Evolutionary conservation across 2,888 invertebrate species (phyloP).

Genomic region (Aromia moschata): DNA sequence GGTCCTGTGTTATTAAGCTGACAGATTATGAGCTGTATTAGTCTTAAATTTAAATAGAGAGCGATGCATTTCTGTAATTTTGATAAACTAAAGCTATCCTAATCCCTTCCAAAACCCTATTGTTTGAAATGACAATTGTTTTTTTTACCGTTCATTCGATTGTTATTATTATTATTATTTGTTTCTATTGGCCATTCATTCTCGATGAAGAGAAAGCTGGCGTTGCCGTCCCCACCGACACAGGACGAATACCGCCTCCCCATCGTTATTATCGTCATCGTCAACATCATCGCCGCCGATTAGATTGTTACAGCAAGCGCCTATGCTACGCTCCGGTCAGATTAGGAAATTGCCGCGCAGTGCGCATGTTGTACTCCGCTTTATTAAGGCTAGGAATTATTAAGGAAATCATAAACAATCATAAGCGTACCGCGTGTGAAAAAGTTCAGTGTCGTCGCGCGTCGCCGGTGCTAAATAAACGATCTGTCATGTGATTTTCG

Average conservation of each 20-base stretch:
- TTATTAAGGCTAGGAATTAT: slow-evolving; percentile 38
- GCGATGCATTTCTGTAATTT: no score
- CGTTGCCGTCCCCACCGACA: not conserved
- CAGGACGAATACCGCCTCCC: not conserved
- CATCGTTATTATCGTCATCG: not conserved
- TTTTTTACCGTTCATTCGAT: no score
- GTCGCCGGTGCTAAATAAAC: slow-evolving; percentile 21
- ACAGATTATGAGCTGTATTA: no score
- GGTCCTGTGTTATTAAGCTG: no score
- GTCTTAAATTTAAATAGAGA: no score
- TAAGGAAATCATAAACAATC: slow-evolving; percentile 42
- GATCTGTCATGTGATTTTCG: slow-evolving; percentile 34
- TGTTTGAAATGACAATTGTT: no score
- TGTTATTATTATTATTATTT: no score
- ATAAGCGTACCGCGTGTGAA: slow-evolving; percentile 32
- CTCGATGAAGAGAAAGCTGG: not conserved
- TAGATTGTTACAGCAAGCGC: slow-evolving; percentile 11
- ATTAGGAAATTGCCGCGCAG: slow-evolving; percentile 30
- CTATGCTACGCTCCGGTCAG: slow-evolving; percentile 25
- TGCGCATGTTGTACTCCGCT: slow-evolving; percentile 34
- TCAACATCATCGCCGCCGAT: not conserved
- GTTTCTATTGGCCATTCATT: no score
- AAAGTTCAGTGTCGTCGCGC: slow-evolving; percentile 26
- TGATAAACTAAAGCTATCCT: no score
- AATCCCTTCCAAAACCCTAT: no score